Evolutionary conservation across 37 sponge, comb jelly and placozoan species (phyloP).

Genomic region (Chondrilla cf. caribensis): DNA sequence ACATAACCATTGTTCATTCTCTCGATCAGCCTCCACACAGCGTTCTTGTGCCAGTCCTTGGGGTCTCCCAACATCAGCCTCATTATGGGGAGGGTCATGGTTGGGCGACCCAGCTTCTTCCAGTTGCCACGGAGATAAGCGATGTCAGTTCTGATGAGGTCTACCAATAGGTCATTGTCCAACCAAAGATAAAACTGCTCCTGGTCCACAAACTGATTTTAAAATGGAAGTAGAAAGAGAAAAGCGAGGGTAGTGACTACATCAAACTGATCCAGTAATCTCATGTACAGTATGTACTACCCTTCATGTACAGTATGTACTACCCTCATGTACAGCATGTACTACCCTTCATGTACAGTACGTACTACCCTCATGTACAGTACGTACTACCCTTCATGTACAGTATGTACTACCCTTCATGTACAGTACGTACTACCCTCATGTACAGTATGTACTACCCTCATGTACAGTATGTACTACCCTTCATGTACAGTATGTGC

Average conservation of each 20-base stretch:
- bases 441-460: too few relatives aligned
- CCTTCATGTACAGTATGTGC: too few relatives aligned
- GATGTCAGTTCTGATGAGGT: slow-evolving; percentile 71
- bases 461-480: too few relatives aligned
- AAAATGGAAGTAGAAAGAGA: neutral
- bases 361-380: too few relatives aligned
- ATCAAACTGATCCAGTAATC: neutral
- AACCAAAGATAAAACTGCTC: slow-evolving; percentile 84
- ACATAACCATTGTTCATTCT: slow-evolving; percentile 62
- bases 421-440: too few relatives aligned
- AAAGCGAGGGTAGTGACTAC: neutral
- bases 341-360: too few relatives aligned
- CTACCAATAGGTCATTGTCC: slow-evolving; percentile 72
- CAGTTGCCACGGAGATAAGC: slow-evolving; percentile 86
- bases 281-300: too few relatives aligned
- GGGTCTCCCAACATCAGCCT: slow-evolving; percentile 60
- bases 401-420: too few relatives aligned
- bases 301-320: too few relatives aligned
- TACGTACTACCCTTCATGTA: too few relatives aligned
- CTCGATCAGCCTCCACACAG: slow-evolving; percentile 57
- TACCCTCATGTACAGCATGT: too few relatives aligned
- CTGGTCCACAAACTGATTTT: slow-evolving; percentile 76
- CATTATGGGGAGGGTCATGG: slow-evolving; percentile 70
- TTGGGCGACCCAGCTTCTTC: slow-evolving; percentile 80
- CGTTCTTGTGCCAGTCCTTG: slow-evolving; percentile 49